These are phyloP conservation scores for Hypotaenidia okinawae DNA, from an alignment of 2,797 vertebrate species.

Conservation along the genomic window DNA sequence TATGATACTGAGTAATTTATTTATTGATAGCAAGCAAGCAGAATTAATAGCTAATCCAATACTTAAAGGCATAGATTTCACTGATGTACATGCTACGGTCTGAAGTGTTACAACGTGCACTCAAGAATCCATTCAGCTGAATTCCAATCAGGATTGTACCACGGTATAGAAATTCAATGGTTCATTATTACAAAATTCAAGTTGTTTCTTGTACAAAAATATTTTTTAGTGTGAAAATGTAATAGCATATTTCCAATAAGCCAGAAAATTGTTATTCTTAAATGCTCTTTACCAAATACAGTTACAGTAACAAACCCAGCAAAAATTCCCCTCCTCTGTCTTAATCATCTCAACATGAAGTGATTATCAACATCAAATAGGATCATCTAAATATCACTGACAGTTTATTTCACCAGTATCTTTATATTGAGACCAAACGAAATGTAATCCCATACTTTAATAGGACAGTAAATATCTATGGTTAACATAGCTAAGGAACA, in stretches of 20 bases:
- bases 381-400: background rate
- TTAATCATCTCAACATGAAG: background rate
- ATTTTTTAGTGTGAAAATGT: background rate
- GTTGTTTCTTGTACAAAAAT: background rate
- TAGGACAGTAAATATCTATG: background rate
- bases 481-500: background rate
- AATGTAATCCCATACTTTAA: background rate
- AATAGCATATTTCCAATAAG: background rate
- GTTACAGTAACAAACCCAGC: background rate
- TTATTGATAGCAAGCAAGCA: background rate
- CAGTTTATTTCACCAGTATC: background rate
- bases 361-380: background rate
- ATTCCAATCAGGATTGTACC: background rate
- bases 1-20: background rate
- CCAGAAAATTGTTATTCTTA: background rate
- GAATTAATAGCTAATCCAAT: background rate
- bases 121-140: background rate
- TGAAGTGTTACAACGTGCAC: background rate
- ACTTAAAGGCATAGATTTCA: background rate
- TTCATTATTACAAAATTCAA: background rate
- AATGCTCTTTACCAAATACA: background rate
- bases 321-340: background rate
- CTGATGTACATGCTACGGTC: background rate
- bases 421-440: background rate
- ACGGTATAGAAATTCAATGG: background rate